A percentile compares a stretch with the other conserved stretches of the same genome.
phyloP scores from a whole-genome alignment of 2,888 invertebrate genomes.

The Meganola albula region DNA sequence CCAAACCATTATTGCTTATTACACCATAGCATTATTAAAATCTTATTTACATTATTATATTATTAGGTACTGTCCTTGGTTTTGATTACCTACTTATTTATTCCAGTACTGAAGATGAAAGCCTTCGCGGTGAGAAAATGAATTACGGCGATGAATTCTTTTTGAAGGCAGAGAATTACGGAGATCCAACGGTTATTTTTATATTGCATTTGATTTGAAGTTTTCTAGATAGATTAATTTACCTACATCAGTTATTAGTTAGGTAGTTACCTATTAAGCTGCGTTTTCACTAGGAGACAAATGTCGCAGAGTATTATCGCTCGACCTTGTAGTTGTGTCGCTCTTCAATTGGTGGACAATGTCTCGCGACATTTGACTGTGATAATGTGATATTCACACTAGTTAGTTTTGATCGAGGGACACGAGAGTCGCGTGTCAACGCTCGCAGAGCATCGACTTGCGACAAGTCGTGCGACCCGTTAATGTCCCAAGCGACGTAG shows the following conservation, averaged over 20 bases:
- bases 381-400: too few species aligned
- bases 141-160: constrained; percentile 68
- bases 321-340: too few species aligned
- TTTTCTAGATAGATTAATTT: neutral
- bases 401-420: too few species aligned
- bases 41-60: too few species aligned
- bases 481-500: neutral
- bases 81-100: too few species aligned
- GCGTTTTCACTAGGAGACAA: too few species aligned
- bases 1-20: too few species aligned
- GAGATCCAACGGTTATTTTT: constrained; percentile 49
- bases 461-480: constrained; percentile 18
- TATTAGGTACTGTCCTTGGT: too few species aligned
- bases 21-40: too few species aligned
- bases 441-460: constrained; percentile 1
- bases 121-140: constrained; percentile 48
- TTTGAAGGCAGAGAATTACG: constrained; percentile 63
- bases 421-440: constrained; percentile 1
- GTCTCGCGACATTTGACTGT: too few species aligned
- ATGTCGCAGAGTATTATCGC: too few species aligned
- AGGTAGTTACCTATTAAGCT: neutral
- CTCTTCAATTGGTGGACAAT: too few species aligned
- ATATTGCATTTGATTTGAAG: constrained; percentile 2
- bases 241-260: neutral
- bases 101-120: constrained; percentile 45